Base-by-base conservation (phyloP, 2,113 vertebrate genomes). In the Leptodactylus fuscus region DNA sequence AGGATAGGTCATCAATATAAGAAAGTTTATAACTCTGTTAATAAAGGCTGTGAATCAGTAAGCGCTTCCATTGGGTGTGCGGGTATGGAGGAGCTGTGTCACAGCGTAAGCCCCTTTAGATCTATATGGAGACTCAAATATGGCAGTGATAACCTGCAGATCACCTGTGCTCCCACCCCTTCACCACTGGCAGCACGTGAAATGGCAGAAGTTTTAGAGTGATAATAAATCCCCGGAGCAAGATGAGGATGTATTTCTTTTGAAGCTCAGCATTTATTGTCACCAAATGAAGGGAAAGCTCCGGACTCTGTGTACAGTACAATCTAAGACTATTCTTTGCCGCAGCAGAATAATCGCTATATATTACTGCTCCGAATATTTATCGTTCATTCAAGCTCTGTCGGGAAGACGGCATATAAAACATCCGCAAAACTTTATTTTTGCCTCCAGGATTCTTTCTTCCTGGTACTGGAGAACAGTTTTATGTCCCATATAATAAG, bases 221-320 rank as follows among this genome's bases (percentile, higher is more conserved):
- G 89, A 79, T 74, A 88, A 91, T 93, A 94, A 92, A 92, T 94
- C 92, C 87, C 90, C 78, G 88, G 69, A 75, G 77, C 87, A 88
- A 90, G 80, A 91, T 81, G 88, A 92, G 82, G 87, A 87, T 81
- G 88, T 90, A 89, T 87, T 91, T 93, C 90, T 90, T 60, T 88
- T 11, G 78, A 88, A 73, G 85, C 90, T 76, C 32, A 46, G 88
- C 88, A 89, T 90, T 88, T 89, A 91, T 87, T 87, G 73, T 67
- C 85, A 62, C 34, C 81, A 65, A 86, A 60, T 81, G 48, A 81
- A 86, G 87, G 81, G 67, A 85, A 90, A 89, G 85, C 51, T 83
- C 70, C 16, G 2, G 20, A 46, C 38, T 75, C 24, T 10, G 46
- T 70, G 76, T 67, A 73, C 48, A 46, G 62, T 55, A 71, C 76